A percentile compares a stretch with the other conserved stretches of the same genome.
Conservation (phyloP, 2,113 vertebrate genomes). For the Microcebus tavaratra region DNA sequence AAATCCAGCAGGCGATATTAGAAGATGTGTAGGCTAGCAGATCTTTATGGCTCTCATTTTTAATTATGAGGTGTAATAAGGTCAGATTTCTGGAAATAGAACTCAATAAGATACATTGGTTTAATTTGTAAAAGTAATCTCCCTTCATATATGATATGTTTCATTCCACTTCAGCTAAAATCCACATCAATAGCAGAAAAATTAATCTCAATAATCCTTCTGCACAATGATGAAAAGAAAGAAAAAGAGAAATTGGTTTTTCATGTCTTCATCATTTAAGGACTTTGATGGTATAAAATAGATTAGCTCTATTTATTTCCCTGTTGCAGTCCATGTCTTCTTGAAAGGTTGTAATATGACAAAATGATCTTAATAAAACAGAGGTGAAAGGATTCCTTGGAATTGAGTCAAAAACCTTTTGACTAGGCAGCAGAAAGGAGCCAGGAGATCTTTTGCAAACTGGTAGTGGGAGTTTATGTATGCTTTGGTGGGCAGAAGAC, state of each 20-base stretch:
- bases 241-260: conserved; percentile 44
- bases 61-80: conserved; percentile 76
- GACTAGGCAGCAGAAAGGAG: background rate
- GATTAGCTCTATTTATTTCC: conserved; percentile 81
- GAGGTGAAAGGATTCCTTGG: conserved; percentile 73
- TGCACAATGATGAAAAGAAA: conserved; percentile 82
- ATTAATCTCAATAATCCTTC: conserved; percentile 84
- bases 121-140: conserved; percentile 88
- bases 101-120: conserved; percentile 78
- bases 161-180: conserved; percentile 85
- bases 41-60: conserved; percentile 78
- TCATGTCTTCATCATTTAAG: conserved; percentile 72
- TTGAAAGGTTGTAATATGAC: conserved; percentile 73
- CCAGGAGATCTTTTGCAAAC: background rate
- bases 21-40: conserved; percentile 55
- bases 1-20: conserved; percentile 64
- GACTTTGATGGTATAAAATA: conserved; percentile 79
- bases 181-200: conserved; percentile 77
- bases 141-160: conserved; percentile 76
- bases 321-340: conserved; percentile 50
- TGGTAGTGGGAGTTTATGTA: background rate
- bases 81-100: conserved; percentile 76
- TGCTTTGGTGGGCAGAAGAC: background rate
- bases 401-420: conserved; percentile 77
- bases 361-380: conserved; percentile 74